phyloP scores from a whole-genome alignment of 2,797 vertebrate species.

The Sparus aurata region DNA sequence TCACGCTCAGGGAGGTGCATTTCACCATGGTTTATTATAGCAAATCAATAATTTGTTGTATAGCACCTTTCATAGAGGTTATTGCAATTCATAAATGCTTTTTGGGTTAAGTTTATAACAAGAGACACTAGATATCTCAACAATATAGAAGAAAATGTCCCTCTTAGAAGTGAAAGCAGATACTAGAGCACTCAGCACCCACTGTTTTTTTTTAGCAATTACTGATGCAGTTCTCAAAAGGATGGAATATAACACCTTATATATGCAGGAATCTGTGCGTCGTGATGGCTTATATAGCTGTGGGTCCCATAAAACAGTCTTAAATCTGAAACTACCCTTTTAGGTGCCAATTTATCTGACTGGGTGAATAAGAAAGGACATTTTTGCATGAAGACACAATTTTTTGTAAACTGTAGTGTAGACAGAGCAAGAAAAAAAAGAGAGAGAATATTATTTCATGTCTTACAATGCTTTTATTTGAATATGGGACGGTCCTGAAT shows the following conservation, averaged over 20 bases:
- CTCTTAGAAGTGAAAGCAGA: not conserved
- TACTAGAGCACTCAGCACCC: not conserved
- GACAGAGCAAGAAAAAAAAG: not conserved
- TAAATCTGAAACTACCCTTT: not conserved
- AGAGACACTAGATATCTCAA: not conserved
- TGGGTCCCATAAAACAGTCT: constrained; percentile 4
- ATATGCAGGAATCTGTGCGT: not conserved
- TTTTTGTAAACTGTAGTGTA: not conserved
- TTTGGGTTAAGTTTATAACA: not conserved
- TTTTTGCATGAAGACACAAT: constrained; percentile 2
- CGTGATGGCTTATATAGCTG: constrained; percentile 7
- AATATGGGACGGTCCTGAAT: constrained; percentile 30
- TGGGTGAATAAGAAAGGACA: constrained; percentile 23
- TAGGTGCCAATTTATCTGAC: constrained; percentile 4
- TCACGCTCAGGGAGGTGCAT: too few species aligned
- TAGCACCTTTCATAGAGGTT: not conserved
- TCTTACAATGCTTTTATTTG: constrained; percentile 32
- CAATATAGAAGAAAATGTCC: not conserved
- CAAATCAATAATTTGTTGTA: not conserved
- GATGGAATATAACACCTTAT: not conserved
- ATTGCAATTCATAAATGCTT: not conserved
- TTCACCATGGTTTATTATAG: not conserved
- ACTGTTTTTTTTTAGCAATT: constrained; percentile 15
- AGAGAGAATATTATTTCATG: constrained; percentile 22
- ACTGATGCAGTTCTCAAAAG: constrained; percentile 3